Evolutionary conservation across 2,113 vertebrate genomes (phyloP).

Genomic region (Sinocyclocheilus maitianheensis): DNA sequence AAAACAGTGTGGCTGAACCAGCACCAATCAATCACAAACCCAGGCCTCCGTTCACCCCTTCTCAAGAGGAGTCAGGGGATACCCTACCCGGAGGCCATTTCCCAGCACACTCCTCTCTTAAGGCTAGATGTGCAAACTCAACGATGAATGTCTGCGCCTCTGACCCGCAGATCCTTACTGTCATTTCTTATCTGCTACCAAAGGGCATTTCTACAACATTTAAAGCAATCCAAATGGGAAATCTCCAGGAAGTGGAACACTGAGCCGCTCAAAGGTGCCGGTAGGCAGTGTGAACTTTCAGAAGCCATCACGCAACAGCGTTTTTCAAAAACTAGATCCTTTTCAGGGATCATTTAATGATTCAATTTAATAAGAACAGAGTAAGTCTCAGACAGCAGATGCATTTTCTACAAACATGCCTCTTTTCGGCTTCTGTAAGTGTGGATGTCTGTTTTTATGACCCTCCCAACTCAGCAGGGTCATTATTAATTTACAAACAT

Average conservation of each 20-base stretch:
- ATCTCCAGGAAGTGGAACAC: slow-evolving; percentile 27
- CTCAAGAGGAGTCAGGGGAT: neutral
- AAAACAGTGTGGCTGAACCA: slow-evolving; percentile 41
- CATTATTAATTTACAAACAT: slow-evolving; percentile 20
- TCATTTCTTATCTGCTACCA: slow-evolving; percentile 45
- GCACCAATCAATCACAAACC: slow-evolving; percentile 51
- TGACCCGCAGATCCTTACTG: slow-evolving; percentile 33
- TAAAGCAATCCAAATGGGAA: slow-evolving; percentile 24
- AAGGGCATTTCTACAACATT: slow-evolving; percentile 11
- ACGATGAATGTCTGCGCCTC: slow-evolving; percentile 48
- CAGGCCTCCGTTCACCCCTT: neutral
- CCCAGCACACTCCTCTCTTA: slow-evolving; percentile 38
- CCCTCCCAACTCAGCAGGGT: slow-evolving; percentile 54
- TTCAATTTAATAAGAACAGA: neutral
- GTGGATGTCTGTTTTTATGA: slow-evolving; percentile 75
- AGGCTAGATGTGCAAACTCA: neutral
- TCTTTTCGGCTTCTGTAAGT: slow-evolving; percentile 51
- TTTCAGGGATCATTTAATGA: neutral
- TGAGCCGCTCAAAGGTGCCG: neutral
- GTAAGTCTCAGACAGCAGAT: slow-evolving; percentile 39
- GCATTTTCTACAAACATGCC: slow-evolving; percentile 66
- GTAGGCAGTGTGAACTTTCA: neutral
- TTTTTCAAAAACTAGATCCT: neutral
- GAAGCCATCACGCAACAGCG: neutral
- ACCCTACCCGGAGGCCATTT: slow-evolving; percentile 40